Percentiles rank a stretch among this genome's conserved stretches.
These are phyloP conservation scores for Notodonta dromedarius DNA, from an alignment of 2,888 invertebrate genomes.

Conservation along the genomic window DNA sequence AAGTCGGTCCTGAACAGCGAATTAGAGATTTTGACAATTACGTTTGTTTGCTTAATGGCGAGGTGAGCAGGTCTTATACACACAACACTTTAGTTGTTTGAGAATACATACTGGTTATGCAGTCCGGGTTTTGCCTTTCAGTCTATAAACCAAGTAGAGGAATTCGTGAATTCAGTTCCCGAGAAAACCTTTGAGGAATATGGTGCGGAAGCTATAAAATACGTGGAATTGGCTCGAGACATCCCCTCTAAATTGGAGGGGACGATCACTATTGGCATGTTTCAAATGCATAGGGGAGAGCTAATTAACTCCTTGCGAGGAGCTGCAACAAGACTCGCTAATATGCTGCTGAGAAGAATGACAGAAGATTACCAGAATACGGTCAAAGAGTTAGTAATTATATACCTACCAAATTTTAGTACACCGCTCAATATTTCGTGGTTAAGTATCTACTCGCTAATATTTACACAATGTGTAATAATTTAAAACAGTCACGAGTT, in stretches of 20 bases:
- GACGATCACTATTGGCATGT: slow-evolving; percentile 91
- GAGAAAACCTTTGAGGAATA: slow-evolving; percentile 86
- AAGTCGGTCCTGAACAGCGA: slow-evolving; percentile 89
- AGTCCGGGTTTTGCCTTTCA: slow-evolving; percentile 41
- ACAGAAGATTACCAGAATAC: slow-evolving; percentile 91
- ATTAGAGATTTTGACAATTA: slow-evolving; percentile 93
- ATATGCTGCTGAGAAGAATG: slow-evolving; percentile 89
- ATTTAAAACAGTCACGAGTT: too few species aligned
- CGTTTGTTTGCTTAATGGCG: slow-evolving; percentile 89
- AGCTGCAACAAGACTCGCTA: slow-evolving; percentile 87
- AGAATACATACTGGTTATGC: too few species aligned
- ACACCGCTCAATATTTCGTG: too few species aligned
- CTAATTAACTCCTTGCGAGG: slow-evolving; percentile 89
- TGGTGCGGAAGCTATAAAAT: slow-evolving; percentile 84
- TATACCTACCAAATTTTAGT: neutral
- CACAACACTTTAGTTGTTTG: neutral
- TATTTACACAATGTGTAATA: too few species aligned
- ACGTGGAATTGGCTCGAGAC: slow-evolving; percentile 84
- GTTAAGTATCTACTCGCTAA: too few species aligned
- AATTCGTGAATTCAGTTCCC: slow-evolving; percentile 87
- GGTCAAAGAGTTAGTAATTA: slow-evolving; percentile 87
- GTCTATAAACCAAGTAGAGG: slow-evolving; percentile 86
- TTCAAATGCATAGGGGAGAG: slow-evolving; percentile 92
- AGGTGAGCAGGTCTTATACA: slow-evolving; percentile 55
- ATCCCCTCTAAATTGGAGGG: slow-evolving; percentile 86